These are phyloP conservation scores for Labeo rohita DNA, from an alignment of 2,113 vertebrate species.

Conservation along the genomic window DNA sequence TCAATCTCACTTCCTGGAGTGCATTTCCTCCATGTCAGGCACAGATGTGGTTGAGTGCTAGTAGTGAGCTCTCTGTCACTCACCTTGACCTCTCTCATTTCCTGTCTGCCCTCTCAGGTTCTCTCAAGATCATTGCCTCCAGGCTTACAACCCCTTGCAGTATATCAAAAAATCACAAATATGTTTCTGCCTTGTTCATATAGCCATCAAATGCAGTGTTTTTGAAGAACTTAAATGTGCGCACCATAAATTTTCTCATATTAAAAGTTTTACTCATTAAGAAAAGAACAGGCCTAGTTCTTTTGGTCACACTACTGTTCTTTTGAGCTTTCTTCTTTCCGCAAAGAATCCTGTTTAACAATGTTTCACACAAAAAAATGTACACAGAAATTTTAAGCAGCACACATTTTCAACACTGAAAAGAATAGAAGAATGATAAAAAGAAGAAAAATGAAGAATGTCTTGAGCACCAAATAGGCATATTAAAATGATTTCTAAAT, in stretches of 20 bases:
- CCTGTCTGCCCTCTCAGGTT: conserved; percentile 5
- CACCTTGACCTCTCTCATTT: conserved; percentile 42
- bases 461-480: neutral
- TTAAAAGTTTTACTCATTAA: too few relatives aligned
- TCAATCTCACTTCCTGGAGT: conserved; percentile 63
- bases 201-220: neutral
- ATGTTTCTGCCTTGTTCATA: neutral
- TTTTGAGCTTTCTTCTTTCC: neutral
- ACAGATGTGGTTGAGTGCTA: conserved; percentile 58
- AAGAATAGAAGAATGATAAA: too few relatives aligned
- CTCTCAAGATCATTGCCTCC: conserved; percentile 14
- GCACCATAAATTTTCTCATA: too few relatives aligned
- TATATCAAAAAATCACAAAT: neutral
- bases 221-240: too few relatives aligned
- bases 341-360: neutral
- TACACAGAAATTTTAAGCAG: neutral
- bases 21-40: conserved; percentile 66
- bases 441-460: too few relatives aligned
- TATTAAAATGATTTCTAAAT: too few relatives aligned
- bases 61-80: conserved; percentile 45
- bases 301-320: neutral
- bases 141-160: neutral
- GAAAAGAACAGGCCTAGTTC: too few relatives aligned
- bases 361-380: neutral
- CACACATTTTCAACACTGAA: neutral